A percentile compares a stretch with the other conserved stretches of the same genome.
Conservation (phyloP, 2,797 vertebrate genomes). For the Salmo trutta region DNA sequence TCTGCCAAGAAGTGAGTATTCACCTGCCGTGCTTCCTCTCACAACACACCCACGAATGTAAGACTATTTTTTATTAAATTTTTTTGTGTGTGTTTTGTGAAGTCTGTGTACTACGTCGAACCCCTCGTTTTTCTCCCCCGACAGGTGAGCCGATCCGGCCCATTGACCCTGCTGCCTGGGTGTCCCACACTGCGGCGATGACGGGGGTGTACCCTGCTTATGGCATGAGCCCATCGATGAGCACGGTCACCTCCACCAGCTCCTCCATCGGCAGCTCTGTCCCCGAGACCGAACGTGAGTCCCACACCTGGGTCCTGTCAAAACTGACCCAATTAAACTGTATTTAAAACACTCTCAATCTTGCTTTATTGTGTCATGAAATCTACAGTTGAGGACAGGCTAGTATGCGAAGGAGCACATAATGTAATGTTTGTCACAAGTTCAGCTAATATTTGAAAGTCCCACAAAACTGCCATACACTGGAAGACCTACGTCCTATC, state of each 20-base stretch:
- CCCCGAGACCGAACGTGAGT: conserved; percentile 98
- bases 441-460: not conserved
- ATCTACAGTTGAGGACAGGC: too few relatives aligned
- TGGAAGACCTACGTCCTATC: not conserved
- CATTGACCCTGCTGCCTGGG: conserved; percentile 97
- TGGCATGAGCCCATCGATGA: conserved; percentile 98
- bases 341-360: too few relatives aligned
- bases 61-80: too few relatives aligned
- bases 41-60: not conserved
- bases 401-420: too few relatives aligned
- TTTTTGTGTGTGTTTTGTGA: not conserved
- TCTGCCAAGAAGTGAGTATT: conserved; percentile 91
- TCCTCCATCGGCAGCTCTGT: conserved; percentile 98
- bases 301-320: not conserved
- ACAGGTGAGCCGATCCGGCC: conserved; percentile 96
- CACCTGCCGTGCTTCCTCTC: not conserved
- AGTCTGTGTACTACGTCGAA: not conserved
- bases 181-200: conserved; percentile 98
- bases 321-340: too few relatives aligned
- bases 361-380: too few relatives aligned
- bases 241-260: conserved; percentile 98
- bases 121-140: conserved; percentile 41
- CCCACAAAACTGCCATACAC: not conserved
- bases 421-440: too few relatives aligned
- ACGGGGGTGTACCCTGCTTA: conserved; percentile 95